Evolutionary conservation across 2,113 vertebrate genomes (phyloP).

Genomic region (Myrmophylax atrothorax): DNA sequence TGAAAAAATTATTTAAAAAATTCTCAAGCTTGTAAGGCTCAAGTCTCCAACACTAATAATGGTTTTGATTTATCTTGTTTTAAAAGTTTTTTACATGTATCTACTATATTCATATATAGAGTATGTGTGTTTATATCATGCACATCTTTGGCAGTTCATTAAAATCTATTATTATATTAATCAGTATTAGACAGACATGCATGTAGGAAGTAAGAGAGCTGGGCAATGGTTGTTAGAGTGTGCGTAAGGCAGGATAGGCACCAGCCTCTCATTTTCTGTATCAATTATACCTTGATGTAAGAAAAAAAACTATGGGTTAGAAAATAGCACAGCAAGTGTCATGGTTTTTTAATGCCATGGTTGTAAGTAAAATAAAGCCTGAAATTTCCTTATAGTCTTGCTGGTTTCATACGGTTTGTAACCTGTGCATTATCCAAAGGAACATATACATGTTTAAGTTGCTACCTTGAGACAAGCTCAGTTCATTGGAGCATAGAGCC

Average conservation of each 20-base stretch:
- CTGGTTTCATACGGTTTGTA: neutral
- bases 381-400: slow-evolving; percentile 43
- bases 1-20: neutral
- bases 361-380: slow-evolving; percentile 31
- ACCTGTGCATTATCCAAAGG: neutral
- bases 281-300: slow-evolving; percentile 23
- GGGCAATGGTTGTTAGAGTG: neutral
- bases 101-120: neutral
- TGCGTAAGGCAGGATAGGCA: neutral
- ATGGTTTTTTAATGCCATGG: neutral
- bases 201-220: neutral
- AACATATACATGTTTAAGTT: neutral
- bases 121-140: neutral
- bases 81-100: neutral
- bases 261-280: neutral
- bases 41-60: neutral
- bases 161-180: neutral
- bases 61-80: neutral
- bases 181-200: neutral
- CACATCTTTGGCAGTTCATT: neutral
- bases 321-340: neutral
- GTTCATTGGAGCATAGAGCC: neutral
- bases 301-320: slow-evolving; percentile 7
- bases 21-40: neutral
- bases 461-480: neutral